Evolutionary conservation across 2,797 vertebrate species (phyloP).

Genomic region (Leptodactylus fallax): DNA sequence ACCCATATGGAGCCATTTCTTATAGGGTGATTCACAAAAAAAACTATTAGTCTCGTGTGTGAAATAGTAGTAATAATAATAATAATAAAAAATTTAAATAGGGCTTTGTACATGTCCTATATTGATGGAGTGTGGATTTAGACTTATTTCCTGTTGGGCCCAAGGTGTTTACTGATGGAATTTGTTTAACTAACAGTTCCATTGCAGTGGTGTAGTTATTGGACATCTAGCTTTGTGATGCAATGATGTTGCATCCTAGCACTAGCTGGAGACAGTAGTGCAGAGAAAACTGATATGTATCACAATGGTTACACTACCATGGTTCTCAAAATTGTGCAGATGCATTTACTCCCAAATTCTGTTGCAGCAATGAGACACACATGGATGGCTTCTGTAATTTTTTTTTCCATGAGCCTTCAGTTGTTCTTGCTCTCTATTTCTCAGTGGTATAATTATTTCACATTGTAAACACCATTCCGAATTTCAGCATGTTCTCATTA

Average conservation of each 20-base stretch:
- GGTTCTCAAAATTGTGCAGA: not conserved
- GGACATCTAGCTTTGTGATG: not conserved
- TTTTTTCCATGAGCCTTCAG: not conserved
- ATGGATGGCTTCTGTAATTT: not conserved
- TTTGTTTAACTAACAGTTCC: no score
- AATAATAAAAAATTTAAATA: no score
- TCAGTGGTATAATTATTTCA: not conserved
- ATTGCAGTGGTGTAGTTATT: not conserved
- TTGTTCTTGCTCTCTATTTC: not conserved
- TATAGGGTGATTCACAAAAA: no score
- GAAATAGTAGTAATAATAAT: no score
- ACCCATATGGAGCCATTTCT: no score
- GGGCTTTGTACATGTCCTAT: no score
- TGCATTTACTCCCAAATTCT: not conserved
- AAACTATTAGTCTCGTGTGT: no score
- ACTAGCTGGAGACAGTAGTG: not conserved
- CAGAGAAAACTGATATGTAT: not conserved
- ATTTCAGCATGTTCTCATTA: constrained; percentile 2
- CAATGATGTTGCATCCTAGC: not conserved
- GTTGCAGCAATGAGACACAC: not conserved
- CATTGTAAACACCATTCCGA: not conserved
- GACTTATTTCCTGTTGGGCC: no score
- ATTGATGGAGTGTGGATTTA: no score
- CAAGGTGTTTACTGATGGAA: not conserved
- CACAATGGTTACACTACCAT: not conserved